Conservation (phyloP, 2,113 vertebrate species). For the Gnathonemus longibarbis region DNA sequence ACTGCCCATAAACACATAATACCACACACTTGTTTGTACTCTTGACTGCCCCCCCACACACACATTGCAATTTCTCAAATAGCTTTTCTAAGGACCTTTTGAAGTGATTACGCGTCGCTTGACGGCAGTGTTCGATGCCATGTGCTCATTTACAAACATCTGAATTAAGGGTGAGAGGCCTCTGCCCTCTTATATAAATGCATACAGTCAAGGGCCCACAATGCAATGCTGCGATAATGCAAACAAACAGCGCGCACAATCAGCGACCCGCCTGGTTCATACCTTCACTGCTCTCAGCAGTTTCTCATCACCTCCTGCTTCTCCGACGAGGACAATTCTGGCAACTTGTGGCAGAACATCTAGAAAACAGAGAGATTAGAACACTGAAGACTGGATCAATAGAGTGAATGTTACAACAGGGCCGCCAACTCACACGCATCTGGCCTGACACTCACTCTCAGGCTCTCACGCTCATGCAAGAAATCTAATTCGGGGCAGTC, state of each 20-base stretch:
- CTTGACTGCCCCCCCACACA: not conserved
- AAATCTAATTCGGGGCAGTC: no score
- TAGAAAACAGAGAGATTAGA: conserved; percentile 33
- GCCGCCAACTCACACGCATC: no score
- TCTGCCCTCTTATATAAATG: not conserved
- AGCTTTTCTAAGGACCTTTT: not conserved
- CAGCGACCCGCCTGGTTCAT: conserved; percentile 21
- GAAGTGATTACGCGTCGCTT: not conserved
- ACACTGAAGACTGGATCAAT: not conserved
- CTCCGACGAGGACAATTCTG: conserved; percentile 79
- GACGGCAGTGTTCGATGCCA: not conserved
- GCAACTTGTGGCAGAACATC: conserved; percentile 82
- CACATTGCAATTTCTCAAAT: not conserved
- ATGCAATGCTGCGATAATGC: not conserved
- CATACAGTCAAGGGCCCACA: not conserved
- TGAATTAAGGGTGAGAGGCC: not conserved
- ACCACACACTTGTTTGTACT: not conserved
- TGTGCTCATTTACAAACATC: not conserved
- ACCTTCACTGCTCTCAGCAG: conserved; percentile 84
- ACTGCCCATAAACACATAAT: not conserved
- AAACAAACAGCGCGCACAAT: not conserved
- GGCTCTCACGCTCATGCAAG: no score
- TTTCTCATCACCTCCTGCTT: conserved; percentile 62
- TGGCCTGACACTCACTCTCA: no score
- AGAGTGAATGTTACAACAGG: not conserved